These are phyloP conservation scores for Drosophila siamana DNA, from an alignment of 2,888 invertebrate species.

Conservation along the genomic window DNA sequence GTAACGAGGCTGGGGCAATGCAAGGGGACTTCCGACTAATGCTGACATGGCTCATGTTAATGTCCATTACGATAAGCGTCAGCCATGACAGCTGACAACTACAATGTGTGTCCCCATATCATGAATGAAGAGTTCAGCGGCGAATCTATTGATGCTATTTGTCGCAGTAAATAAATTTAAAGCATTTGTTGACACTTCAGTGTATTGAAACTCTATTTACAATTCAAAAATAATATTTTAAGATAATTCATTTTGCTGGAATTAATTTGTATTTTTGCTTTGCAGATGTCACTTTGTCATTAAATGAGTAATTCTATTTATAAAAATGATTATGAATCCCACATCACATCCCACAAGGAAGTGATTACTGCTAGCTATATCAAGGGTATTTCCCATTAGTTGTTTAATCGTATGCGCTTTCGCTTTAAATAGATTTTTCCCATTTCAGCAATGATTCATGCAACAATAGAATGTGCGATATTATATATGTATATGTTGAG, in stretches of 20 bases:
- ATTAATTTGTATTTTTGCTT: no score
- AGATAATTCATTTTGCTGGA: no score
- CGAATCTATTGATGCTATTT: neutral
- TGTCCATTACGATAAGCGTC: constrained; percentile 40
- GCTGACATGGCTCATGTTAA: constrained; percentile 43
- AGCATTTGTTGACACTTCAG: neutral
- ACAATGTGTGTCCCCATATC: constrained; percentile 6
- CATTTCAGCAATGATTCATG: no score
- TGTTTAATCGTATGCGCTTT: no score
- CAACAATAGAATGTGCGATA: neutral
- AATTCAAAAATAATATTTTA: neutral
- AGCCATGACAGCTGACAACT: constrained; percentile 5
- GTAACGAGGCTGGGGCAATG: neutral
- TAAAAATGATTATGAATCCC: no score
- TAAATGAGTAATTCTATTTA: no score
- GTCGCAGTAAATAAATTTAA: neutral
- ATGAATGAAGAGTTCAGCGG: neutral
- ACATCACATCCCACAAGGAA: no score
- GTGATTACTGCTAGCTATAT: no score
- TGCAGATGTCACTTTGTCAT: no score
- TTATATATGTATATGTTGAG: neutral
- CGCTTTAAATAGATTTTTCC: no score
- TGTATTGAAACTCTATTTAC: neutral
- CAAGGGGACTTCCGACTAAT: constrained; percentile 27
- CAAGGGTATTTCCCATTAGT: no score